Evolutionary conservation across 1,140 invertebrate genomes (phyloP).

Genomic region (Neodiprion pinetum): DNA sequence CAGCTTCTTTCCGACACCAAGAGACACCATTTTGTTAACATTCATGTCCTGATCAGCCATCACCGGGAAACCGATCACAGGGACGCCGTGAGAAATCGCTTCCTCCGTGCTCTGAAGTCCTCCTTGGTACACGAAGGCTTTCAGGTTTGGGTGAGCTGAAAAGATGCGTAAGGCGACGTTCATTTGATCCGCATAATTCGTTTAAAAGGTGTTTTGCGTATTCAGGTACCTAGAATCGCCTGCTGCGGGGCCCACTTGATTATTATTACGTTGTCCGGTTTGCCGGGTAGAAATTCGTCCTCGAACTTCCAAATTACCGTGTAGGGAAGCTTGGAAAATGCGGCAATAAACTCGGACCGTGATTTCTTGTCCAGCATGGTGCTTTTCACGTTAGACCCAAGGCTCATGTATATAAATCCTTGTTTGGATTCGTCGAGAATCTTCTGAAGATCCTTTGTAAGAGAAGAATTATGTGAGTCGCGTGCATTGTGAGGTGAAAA

Average conservation of each 20-base stretch:
- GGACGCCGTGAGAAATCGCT: conserved; percentile 53
- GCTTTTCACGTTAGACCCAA: conserved; percentile 59
- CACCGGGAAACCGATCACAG: conserved; percentile 59
- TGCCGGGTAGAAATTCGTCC: conserved; percentile 13
- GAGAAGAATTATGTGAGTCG: conserved; percentile 8
- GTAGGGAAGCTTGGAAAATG: conserved; percentile 53
- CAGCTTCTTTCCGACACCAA: conserved; percentile 34
- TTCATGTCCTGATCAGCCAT: conserved; percentile 45
- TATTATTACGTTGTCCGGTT: conserved; percentile 46
- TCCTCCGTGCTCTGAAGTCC: conserved; percentile 62
- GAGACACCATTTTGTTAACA: conserved; percentile 27
- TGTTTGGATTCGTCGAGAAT: conserved; percentile 55
- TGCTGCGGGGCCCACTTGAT: conserved; percentile 56
- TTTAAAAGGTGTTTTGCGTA: not conserved
- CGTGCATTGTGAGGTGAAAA: not conserved
- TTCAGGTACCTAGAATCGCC: conserved; percentile 42
- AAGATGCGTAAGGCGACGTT: conserved; percentile 13
- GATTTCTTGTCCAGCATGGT: conserved; percentile 36
- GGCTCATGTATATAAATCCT: conserved; percentile 68
- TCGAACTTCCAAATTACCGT: conserved; percentile 46
- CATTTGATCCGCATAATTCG: not conserved
- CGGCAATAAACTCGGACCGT: conserved; percentile 53
- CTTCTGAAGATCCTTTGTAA: conserved; percentile 53
- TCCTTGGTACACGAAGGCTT: conserved; percentile 62
- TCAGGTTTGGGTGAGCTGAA: conserved; percentile 55